phyloP scores from a whole-genome alignment of 2,888 invertebrate genomes.

The Parelbella ahira region DNA sequence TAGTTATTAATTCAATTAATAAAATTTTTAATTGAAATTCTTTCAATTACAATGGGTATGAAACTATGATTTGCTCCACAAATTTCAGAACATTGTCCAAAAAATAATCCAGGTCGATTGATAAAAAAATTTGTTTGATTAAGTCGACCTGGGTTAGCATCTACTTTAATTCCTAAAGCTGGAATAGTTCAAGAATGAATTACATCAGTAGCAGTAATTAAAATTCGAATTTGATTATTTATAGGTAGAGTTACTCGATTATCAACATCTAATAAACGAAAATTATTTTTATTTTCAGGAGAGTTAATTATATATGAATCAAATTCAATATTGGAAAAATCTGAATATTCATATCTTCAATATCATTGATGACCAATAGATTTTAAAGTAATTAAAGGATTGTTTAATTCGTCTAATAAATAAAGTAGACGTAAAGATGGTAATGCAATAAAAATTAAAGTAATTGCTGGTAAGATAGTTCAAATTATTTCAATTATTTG shows the following conservation, averaged over 20 bases:
- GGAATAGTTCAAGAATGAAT: conserved; percentile 85
- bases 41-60: conserved; percentile 76
- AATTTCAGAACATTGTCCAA: conserved; percentile 90
- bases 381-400: conserved; percentile 81
- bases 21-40: conserved; percentile 52
- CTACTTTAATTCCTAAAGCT: conserved; percentile 82
- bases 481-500: conserved; percentile 84
- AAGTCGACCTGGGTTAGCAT: conserved; percentile 83
- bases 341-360: conserved; percentile 84
- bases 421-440: conserved; percentile 82
- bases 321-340: conserved; percentile 57
- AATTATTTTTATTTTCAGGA: conserved; percentile 61
- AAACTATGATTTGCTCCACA: conserved; percentile 90
- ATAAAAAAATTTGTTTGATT: conserved; percentile 83
- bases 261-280: conserved; percentile 83
- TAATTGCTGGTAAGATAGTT: conserved; percentile 82
- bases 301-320: conserved; percentile 33
- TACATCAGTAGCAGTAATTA: conserved; percentile 83
- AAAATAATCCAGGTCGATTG: conserved; percentile 84
- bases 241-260: conserved; percentile 81
- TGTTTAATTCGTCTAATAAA: conserved; percentile 82
- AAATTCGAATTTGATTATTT: conserved; percentile 82
- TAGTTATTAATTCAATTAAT: conserved; percentile 80
- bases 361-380: conserved; percentile 84
- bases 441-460: conserved; percentile 82